Conservation (phyloP, 2,797 vertebrate genomes). For the Pangasius macronema region DNA sequence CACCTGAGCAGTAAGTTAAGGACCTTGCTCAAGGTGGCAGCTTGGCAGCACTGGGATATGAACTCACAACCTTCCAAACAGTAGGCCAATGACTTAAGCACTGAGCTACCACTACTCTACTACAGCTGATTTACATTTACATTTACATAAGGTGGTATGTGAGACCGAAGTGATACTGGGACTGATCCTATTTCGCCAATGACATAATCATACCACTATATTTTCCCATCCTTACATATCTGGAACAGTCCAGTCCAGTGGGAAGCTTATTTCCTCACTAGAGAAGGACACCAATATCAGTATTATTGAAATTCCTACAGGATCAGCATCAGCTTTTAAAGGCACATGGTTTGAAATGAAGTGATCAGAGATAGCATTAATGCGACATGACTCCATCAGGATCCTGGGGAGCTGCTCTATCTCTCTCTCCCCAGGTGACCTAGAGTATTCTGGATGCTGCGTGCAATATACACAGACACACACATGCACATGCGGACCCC, state of each 20-base stretch:
- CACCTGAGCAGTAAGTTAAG: too few species aligned
- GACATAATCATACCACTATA: not conserved
- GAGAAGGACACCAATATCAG: constrained; percentile 46
- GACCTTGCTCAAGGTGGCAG: too few species aligned
- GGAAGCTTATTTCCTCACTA: constrained; percentile 37
- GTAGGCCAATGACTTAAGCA: too few species aligned
- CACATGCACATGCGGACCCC: constrained; percentile 16
- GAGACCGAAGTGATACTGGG: too few species aligned
- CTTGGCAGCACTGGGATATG: too few species aligned
- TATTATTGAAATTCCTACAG: constrained; percentile 50
- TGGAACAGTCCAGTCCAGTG: constrained; percentile 22
- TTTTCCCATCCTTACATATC: not conserved
- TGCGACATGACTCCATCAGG: constrained; percentile 50
- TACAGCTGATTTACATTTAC: too few species aligned
- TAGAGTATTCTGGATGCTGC: constrained; percentile 8
- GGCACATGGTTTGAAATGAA: constrained; percentile 52
- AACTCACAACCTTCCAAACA: too few species aligned
- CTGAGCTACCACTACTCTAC: too few species aligned
- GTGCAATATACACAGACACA: constrained; percentile 13
- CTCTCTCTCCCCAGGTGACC: constrained; percentile 56
- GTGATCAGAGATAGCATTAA: constrained; percentile 54
- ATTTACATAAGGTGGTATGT: too few species aligned
- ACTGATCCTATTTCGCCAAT: too few species aligned
- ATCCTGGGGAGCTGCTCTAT: constrained; percentile 51
- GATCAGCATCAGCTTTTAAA: constrained; percentile 46